phyloP scores from a whole-genome alignment of 2,888 invertebrate species.

The Macrosiphum euphorbiae region DNA sequence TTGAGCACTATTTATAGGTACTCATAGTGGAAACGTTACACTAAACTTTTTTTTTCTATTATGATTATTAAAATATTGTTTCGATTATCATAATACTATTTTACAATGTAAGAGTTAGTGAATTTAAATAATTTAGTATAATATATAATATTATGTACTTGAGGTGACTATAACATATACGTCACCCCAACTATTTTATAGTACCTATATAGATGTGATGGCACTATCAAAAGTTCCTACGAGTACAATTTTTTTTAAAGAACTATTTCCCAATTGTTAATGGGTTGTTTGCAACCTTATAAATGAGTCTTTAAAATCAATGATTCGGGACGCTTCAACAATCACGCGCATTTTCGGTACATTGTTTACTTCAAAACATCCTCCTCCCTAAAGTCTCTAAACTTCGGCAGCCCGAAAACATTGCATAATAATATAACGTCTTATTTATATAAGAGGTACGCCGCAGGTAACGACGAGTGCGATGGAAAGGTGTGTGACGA shows the following conservation, averaged over 20 bases:
- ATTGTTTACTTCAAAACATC: neutral
- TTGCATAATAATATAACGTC: neutral
- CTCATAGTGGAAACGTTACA: neutral
- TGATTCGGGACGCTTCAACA: neutral
- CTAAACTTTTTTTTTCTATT: neutral
- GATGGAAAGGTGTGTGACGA: neutral
- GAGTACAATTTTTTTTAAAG: neutral
- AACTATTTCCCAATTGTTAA: neutral
- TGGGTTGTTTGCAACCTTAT: neutral
- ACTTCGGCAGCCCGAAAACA: neutral
- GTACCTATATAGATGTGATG: neutral
- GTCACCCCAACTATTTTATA: neutral
- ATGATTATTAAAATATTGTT: neutral
- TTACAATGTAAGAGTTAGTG: neutral
- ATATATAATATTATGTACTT: neutral
- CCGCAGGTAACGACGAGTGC: neutral
- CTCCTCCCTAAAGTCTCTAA: neutral
- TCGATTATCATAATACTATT: neutral
- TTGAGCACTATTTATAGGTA: neutral
- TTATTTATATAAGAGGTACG: neutral
- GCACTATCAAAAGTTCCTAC: neutral
- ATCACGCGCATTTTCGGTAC: neutral
- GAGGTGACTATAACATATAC: neutral
- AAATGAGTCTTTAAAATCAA: neutral
- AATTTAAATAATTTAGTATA: neutral